Base-by-base conservation (phyloP, 2,888 invertebrate genomes). In the Callyntrura sp. region DNA sequence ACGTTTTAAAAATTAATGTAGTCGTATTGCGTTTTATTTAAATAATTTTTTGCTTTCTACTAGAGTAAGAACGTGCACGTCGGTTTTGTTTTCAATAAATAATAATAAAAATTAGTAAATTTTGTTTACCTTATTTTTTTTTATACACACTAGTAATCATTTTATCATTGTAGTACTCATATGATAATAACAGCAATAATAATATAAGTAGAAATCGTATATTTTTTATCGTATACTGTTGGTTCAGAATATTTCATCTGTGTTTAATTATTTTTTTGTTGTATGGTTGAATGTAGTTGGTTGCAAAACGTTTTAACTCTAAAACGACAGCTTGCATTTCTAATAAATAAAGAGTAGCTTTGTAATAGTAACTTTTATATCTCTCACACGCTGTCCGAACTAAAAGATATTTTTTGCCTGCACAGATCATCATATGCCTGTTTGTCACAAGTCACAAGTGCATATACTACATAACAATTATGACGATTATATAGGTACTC, bases 221-320 rank as follows among this genome's bases (percentile, higher is more conserved):
- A 90, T 91, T 91, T 90, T 70, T 88, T 90, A 92, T 92, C 92
- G 92, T 92, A 92, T 92, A 92, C 92, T 92, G 92, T 92, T 92
- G 91, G 90, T 92, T 91, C 82, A 88, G 70, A 88, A 81, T 90
- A 73, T 90, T 85, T 86, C 81, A 73, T 84, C 78, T 23, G 70
- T 90, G 82, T 85, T 76, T 62, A 35, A 35, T 35, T 9, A 35
- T 78, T n/a, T 20, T 55, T 86, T 62, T 70, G 57, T 81, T 62
- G 20, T 81, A 20, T 51, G 14, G 62, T 25, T 35, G 14, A 65
- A 48, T 57, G 35, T 79, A 48, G 73, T 76, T 76, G 73, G 73
- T 76, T 76, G 73, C 48, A 76, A 76, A 76, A 68, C 3, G 14
- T 23, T 70, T 70, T 45, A 4, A 23, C 14, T 28, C 43, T 68